Evolutionary conservation across 1,140 invertebrate species (phyloP), one percentile per base, ranked within the genome.

Genomic region (Phenacoccus solenopsis): DNA sequence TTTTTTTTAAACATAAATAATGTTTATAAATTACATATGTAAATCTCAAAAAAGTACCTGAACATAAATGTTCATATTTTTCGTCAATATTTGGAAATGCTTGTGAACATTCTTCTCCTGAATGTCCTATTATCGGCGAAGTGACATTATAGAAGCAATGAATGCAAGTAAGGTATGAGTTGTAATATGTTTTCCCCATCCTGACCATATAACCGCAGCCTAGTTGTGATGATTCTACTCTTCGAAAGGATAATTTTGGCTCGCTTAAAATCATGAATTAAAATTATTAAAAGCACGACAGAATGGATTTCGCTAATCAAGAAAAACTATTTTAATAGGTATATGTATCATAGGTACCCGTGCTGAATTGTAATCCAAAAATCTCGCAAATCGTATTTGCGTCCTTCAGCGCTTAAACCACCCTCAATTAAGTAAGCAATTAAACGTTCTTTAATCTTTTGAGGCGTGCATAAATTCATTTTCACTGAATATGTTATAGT

Each of bases 371-470:
- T 3, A 10, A 64, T 64, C 59, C 59, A 64, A 16, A 64, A 64
- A 64, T 64, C 59, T 10, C 59, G 10, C 59, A 64, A 5, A 27
- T 64, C 59, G 59, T 64, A 25, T 27, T 16, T 24, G 2, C 59
- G 10, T 25, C 10, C 59, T 25, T 64, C 59, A 24, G 25, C 13
- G 20, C 59, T 64, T 1, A 64, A 16, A 22, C 59, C 59, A 4
- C 25, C 9, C 1, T 64, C 59, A 5, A 16, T 25, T 20, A 64
- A 27, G 16, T 25, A 64, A 64, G 20, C 9, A 10, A 64, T 64
- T 10, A 64, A 9, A 3, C 59, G 59, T 27, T 64, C 59, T 64
- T 64, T 64, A 20, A 64, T 64, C 25, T 64, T 64, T 64, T 64
- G 59, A 24, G 59, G 59, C 2, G 59, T 22, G 21, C 59, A 64